Evolutionary conservation across 2,888 invertebrate species (phyloP), one percentile per base, ranked within the genome.

Genomic region (Boloria selene): DNA sequence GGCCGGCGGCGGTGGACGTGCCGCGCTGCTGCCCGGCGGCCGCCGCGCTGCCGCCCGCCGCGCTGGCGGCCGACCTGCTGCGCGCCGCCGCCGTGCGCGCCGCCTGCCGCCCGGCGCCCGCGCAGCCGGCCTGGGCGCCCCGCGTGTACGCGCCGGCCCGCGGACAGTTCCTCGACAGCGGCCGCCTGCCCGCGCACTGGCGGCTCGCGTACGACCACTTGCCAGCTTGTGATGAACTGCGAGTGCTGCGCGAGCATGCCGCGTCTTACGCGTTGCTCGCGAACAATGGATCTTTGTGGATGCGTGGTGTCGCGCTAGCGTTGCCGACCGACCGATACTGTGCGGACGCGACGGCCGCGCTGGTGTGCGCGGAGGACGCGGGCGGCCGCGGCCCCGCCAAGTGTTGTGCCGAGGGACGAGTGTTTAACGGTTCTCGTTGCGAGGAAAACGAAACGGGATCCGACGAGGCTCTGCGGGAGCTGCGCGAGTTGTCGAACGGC

Each of bases 341-440:
- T 83, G 93, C 95, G 51, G 96, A 96, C 80, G 87, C 93, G 47
- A 90, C 90, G 17, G 94, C 93, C 3, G 94, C 95, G 10, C 85
- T 96, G 4, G 94, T 95, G 4, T 96, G 96, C 80, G 79, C 81
- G 3, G 88, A 85, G 68, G 86, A 84, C 72, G 84, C 86, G 63
- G 85, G 85, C 72, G 85, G 88, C 70, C 79, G 79, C 77, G 75
- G 73, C 38, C 88, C 77, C 49, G 90, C 93, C 78, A 96, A 96
- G 84, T 97, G 97, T 79, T 97, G 97, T 81, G 95, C 95, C 3
- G 89, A 90, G 60, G 91, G 93, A 58, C 94, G 93, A 10, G 93
- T 93, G 60, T 96, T 94, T 93, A 80, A 94, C 93, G 80, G 87
- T 76, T 65, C 90, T 84, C 77, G 89, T 79, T 81, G 93, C 88